Evolutionary conservation across 2,797 vertebrate species (phyloP).

Genomic region (Galagoides demidoff): DNA sequence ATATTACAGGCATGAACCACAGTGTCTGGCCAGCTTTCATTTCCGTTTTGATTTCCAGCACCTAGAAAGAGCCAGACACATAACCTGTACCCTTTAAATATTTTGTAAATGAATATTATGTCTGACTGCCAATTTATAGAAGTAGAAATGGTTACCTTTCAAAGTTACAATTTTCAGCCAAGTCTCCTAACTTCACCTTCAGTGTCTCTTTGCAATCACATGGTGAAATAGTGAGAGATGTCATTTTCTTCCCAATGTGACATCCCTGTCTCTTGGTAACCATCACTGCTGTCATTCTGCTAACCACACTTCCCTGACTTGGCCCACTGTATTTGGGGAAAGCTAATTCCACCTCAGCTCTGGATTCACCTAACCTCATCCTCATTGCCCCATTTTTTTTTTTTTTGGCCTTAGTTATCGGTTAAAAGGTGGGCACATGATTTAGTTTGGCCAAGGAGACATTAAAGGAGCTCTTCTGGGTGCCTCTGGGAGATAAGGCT

Average conservation of each 20-base stretch:
- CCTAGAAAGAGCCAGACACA: neutral
- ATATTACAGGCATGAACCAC: no score
- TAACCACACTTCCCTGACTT: neutral
- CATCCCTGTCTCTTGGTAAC: neutral
- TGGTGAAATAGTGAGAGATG: neutral
- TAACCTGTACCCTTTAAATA: constrained; percentile 16
- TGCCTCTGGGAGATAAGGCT: neutral
- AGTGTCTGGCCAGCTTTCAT: neutral
- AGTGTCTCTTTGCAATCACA: neutral
- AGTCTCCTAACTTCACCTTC: neutral
- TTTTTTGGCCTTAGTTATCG: neutral
- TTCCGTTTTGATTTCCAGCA: neutral
- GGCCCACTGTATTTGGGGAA: neutral
- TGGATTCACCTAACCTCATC: neutral
- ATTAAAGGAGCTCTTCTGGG: neutral
- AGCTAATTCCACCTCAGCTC: neutral
- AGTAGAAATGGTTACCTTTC: neutral
- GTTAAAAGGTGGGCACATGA: neutral
- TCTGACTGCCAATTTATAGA: neutral
- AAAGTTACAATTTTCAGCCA: neutral
- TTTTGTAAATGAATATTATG: neutral
- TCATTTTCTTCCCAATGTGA: neutral
- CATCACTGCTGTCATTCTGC: neutral
- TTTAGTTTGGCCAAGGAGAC: neutral
- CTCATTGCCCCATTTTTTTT: neutral